Evolutionary conservation across 1,140 invertebrate genomes (phyloP), one percentile per base, ranked within the genome.

Genomic region (Theocolax elegans): DNA sequence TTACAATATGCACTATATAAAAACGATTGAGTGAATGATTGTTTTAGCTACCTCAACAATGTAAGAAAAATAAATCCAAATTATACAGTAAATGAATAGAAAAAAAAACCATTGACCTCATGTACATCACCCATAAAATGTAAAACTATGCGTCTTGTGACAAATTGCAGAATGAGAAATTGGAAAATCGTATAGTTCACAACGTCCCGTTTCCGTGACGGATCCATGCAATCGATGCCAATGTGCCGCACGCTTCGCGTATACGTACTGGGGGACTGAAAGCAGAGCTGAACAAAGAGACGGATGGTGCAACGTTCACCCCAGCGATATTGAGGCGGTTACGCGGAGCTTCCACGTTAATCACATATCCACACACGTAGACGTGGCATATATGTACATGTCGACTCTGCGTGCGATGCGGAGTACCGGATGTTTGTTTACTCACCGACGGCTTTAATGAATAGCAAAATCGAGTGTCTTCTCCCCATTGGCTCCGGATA

Each of bases 401-500:
- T n/a, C 40, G 27, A 12, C 44, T 56, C 42, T 60, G 67, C 64
- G 71, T 68, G 54, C 27, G 68, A 72, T 67, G 2, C 25, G 27
- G 27, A 48, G 27, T 19, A 12, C 42, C 75, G 67, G 69, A 74
- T 79, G 75, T 80, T 80, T 81, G 78, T 82, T 81, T 82, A 77
- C 75, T 65, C 71, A 73, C 74, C 75, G 77, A 80, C 74, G 75
- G 80, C 76, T 79, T 75, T 78, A 82, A 80, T 78, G 76, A 84
- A 83, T 83, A 80, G 81, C 79, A 78, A 83, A 83, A 83, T 83
- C 78, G 77, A 77, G 78, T 72, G 71, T 73, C 56, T 72, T 69
- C 70, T 54, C 76, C 40, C 51, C 67, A 64, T 63, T 75, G 72
- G 44, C 46, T 40, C 2, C 3, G 56, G 58, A 69, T 69, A 69